Conservation (phyloP, 2,113 vertebrate genomes). For the Speoplatyrhinus poulsoni region DNA sequence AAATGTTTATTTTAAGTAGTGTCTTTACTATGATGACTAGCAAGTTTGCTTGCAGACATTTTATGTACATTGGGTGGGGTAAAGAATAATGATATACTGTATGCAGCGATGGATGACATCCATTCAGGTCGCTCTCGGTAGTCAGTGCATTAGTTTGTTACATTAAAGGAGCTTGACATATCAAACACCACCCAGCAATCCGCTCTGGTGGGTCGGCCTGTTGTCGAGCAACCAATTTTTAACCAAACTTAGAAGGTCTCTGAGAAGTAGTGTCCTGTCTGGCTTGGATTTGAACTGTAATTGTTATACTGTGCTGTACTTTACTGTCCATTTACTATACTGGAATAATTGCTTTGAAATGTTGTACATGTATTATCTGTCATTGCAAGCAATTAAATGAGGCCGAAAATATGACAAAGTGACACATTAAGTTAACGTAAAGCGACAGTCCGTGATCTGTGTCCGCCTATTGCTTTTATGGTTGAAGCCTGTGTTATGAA, state of each 20-base stretch:
- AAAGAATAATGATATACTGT: not conserved
- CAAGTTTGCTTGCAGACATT: not conserved
- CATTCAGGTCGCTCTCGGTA: conserved; percentile 7
- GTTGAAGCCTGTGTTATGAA: too few relatives aligned
- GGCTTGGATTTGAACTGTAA: not conserved
- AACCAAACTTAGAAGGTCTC: conserved; percentile 6
- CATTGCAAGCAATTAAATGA: too few relatives aligned
- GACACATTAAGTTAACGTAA: too few relatives aligned
- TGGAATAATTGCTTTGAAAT: too few relatives aligned
- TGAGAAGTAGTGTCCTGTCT: conserved; percentile 25
- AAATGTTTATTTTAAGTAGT: not conserved
- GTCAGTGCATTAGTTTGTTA: not conserved
- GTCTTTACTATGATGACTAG: not conserved
- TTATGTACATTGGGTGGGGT: not conserved
- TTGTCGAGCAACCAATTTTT: conserved; percentile 58
- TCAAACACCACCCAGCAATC: conserved; percentile 11
- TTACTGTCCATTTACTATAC: not conserved
- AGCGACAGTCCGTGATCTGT: too few relatives aligned
- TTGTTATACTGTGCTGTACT: not conserved
- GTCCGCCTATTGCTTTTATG: too few relatives aligned
- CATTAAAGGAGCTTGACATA: conserved; percentile 10
- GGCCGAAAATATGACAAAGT: too few relatives aligned
- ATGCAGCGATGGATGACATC: not conserved
- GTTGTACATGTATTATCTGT: too few relatives aligned
- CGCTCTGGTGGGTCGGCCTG: conserved; percentile 26